These are phyloP conservation scores for Leptopilina boulardi DNA, from an alignment of 1,140 invertebrate species.

Conservation along the genomic window DNA sequence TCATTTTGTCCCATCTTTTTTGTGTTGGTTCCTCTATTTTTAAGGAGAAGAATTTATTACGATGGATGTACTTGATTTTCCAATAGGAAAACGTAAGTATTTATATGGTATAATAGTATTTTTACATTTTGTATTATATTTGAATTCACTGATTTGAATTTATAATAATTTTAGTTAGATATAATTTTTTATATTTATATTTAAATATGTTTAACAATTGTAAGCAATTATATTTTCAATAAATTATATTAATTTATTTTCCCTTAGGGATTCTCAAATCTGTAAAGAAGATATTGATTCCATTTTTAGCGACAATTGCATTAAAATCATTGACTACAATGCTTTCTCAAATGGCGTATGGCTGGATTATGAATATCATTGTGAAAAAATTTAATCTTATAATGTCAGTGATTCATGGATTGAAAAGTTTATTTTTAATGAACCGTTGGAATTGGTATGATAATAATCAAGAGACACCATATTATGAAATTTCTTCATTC, in stretches of 20 bases:
- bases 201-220: too few species aligned
- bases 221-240: background rate
- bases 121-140: background rate
- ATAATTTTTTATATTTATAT: too few species aligned
- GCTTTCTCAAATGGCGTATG: constrained; percentile 60
- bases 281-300: constrained; percentile 61
- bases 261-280: constrained; percentile 57
- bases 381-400: constrained; percentile 57
- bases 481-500: constrained; percentile 39
- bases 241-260: background rate
- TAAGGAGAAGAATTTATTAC: constrained; percentile 44
- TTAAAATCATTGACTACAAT: constrained; percentile 65
- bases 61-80: constrained; percentile 52
- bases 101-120: background rate
- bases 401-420: constrained; percentile 47
- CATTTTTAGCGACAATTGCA: constrained; percentile 63
- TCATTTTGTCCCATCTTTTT: constrained; percentile 45
- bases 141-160: background rate
- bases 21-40: constrained; percentile 46
- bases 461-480: constrained; percentile 44
- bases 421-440: constrained; percentile 55
- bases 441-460: constrained; percentile 46
- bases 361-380: constrained; percentile 63
- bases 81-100: constrained; percentile 62
- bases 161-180: too few species aligned